phyloP scores from a whole-genome alignment of 1,140 invertebrate genomes.

The Drosophila suzukii region DNA sequence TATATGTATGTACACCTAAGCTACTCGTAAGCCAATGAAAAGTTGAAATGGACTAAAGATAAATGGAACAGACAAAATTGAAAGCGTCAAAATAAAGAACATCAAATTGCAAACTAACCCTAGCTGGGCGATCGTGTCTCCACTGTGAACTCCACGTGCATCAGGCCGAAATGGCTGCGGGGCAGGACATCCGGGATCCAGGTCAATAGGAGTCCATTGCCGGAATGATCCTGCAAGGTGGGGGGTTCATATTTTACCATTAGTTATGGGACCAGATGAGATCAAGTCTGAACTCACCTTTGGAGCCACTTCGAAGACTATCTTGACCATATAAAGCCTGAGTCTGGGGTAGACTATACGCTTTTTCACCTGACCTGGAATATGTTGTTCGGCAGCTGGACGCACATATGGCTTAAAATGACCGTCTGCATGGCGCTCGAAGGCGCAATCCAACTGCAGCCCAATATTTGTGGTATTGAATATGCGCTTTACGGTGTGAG shows the following conservation, averaged over 20 bases:
- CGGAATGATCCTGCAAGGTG: constrained; percentile 16
- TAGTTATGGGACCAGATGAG: neutral
- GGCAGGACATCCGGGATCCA: constrained; percentile 71
- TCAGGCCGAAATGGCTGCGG: constrained; percentile 68
- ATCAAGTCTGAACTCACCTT: neutral
- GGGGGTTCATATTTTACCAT: neutral
- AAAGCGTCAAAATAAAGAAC: constrained; percentile 73
- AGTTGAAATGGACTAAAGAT: constrained; percentile 55
- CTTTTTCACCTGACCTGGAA: constrained; percentile 14
- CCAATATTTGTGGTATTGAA: constrained; percentile 66
- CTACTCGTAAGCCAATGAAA: constrained; percentile 72
- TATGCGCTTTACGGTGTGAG: constrained; percentile 65
- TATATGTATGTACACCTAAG: constrained; percentile 74
- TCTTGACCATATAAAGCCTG: constrained; percentile 45
- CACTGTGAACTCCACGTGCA: constrained; percentile 67
- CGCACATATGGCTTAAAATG: constrained; percentile 62
- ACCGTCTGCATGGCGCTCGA: constrained; percentile 51
- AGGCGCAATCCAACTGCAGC: constrained; percentile 59
- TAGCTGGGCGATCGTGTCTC: constrained; percentile 44
- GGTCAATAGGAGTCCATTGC: constrained; percentile 60
- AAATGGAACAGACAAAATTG: constrained; percentile 54
- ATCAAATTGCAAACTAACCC: constrained; percentile 51
- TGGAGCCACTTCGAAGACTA: constrained; percentile 41
- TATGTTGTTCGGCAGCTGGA: neutral
- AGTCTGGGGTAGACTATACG: constrained; percentile 56